Conservation (phyloP, 1,140 invertebrate genomes). For the Magallana gigas region DNA sequence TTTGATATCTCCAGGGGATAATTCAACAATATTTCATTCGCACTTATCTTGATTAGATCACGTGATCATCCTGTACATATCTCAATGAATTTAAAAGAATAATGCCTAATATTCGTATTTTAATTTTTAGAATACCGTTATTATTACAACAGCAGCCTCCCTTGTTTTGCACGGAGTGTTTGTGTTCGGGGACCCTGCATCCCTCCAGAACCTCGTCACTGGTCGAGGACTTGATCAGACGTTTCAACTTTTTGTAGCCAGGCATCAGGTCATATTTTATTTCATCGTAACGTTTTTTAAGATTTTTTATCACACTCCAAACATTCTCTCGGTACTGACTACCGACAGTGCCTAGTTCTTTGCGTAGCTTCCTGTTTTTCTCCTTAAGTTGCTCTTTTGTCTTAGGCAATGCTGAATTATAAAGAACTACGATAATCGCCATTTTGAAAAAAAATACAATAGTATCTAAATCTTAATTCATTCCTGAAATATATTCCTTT, state of each 20-base stretch:
- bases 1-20: no score
- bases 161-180: conserved; percentile 37
- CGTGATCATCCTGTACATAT: no score
- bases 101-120: no score
- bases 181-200: conserved; percentile 39
- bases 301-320: conserved; percentile 47
- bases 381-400: conserved; percentile 54
- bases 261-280: conserved; percentile 61
- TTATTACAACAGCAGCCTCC: conserved; percentile 29
- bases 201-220: conserved; percentile 53
- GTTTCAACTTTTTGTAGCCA: conserved; percentile 61
- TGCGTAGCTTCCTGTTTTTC: conserved; percentile 48
- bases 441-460: no score
- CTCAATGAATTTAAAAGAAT: no score
- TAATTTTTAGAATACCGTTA: no score
- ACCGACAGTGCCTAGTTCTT: conserved; percentile 47
- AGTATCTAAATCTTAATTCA: no score
- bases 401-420: conserved; percentile 20
- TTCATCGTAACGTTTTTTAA: conserved; percentile 56
- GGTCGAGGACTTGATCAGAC: conserved; percentile 60
- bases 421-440: no score
- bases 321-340: conserved; percentile 52
- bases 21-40: no score
- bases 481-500: no score
- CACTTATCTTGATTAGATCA: no score